Base-by-base conservation (phyloP, 2,888 invertebrate genomes). In the Rapana venosa region DNA sequence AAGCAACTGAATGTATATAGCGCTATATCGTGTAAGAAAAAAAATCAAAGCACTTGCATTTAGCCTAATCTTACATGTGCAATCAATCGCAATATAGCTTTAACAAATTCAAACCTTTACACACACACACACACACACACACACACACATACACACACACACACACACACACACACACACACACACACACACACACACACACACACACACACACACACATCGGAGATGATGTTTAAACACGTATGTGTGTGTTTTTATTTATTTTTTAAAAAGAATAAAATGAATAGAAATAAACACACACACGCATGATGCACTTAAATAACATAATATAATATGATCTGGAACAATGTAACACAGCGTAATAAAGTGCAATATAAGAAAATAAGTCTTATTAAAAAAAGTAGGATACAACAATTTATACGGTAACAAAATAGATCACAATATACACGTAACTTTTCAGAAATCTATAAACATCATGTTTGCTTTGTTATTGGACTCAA, bases 131-230 rank as follows among this genome's bases (percentile, higher is more conserved):
- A n/a, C 11, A 26, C n/a, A 30, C 15, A 11, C 11, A n/a, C 22
- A 20, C 77, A 58, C 86, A 86, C 26, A 58, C 58, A 58, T n/a
- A 17, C 86, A 58, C 58, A 58, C 58, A 36, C 58, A 86, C 56
- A 86, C 58, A 15, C 56, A 58, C 56, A 58, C 5, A 6, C 86
- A 58, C 86, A 56, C 61, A 86, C 32, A 86, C 86, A 86, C 47
- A 86, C 86, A 56, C 58, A 58, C 86, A 86, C 86, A 17, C 58
- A 86, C 58, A 36, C 84, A 20, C 36, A 8, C 36, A 84, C 36
- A 35, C 84, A 84, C 22, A 35, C 36, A 84, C 56, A 26, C 36
- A 36, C 30, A 13, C 77, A 77, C 30, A n/a, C 77, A 77, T 26
- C 2, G 15, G 22, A 8, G 11, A 17, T 5, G 30, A 32, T n/a